Percentiles rank a stretch among this genome's conserved stretches.
These are phyloP conservation scores for Brachyhypopomus gauderio DNA, from an alignment of 2,113 vertebrate species.

Conservation along the genomic window DNA sequence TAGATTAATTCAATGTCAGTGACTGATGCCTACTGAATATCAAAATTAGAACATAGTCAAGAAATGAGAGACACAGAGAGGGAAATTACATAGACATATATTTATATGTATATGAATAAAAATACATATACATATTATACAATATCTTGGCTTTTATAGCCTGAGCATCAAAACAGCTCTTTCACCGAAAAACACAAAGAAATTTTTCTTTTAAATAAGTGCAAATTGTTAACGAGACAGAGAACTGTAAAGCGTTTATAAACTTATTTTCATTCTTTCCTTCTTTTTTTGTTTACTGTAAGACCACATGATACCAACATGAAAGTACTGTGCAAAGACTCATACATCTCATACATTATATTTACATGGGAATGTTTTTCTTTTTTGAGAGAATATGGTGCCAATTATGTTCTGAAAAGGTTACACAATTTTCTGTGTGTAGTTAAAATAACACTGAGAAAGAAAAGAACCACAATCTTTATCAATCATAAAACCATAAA, in stretches of 20 bases:
- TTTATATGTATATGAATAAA: constrained; percentile 84
- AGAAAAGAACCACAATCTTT: constrained; percentile 14
- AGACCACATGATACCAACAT: constrained; percentile 75
- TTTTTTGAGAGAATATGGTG: constrained; percentile 70
- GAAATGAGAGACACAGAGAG: constrained; percentile 53
- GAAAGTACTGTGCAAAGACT: constrained; percentile 79
- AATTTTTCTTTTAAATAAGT: constrained; percentile 82
- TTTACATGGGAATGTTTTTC: constrained; percentile 62
- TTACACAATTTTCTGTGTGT: constrained; percentile 56
- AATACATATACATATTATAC: constrained; percentile 82
- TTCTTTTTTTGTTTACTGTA: constrained; percentile 61
- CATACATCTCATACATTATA: constrained; percentile 64
- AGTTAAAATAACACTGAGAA: constrained; percentile 50
- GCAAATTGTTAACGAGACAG: constrained; percentile 82
- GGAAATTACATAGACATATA: constrained; percentile 81
- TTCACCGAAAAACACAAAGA: constrained; percentile 71
- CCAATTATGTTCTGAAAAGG: constrained; percentile 61
- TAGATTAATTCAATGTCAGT: background rate
- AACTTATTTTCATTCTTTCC: constrained; percentile 65
- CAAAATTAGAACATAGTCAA: background rate
- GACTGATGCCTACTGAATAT: background rate
- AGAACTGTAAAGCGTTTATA: constrained; percentile 78
- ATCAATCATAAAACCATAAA: constrained; percentile 23
- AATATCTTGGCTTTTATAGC: constrained; percentile 68
- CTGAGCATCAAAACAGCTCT: constrained; percentile 72